These are phyloP conservation scores for Morus bassanus DNA, from an alignment of 2,797 vertebrate species.

Conservation along the genomic window DNA sequence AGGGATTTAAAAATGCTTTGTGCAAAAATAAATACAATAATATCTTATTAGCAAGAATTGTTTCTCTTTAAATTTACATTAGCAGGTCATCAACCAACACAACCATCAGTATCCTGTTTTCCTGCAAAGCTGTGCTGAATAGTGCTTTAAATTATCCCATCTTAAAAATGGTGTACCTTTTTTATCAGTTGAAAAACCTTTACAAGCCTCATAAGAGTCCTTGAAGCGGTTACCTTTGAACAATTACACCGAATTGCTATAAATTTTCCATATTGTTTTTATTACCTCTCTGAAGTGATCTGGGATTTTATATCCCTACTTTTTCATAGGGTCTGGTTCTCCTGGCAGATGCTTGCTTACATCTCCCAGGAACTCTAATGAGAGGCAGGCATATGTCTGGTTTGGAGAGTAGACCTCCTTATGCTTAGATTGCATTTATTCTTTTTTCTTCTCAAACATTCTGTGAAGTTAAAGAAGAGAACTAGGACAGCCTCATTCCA, in stretches of 20 bases:
- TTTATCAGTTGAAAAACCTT: slow-evolving; percentile 1
- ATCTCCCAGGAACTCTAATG: slow-evolving; percentile 40
- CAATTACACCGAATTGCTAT: background rate
- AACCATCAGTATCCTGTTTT: background rate
- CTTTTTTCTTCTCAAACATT: background rate
- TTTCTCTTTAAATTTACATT: background rate
- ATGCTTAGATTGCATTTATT: background rate
- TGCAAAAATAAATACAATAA: background rate
- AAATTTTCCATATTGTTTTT: slow-evolving; percentile 61
- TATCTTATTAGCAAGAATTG: background rate
- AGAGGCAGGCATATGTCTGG: slow-evolving; percentile 26
- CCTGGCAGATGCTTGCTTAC: slow-evolving; percentile 18
- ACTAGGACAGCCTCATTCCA: background rate
- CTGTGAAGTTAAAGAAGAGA: background rate
- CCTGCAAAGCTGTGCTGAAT: background rate
- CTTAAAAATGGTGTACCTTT: background rate
- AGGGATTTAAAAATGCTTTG: background rate
- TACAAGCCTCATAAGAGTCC: background rate
- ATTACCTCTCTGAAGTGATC: slow-evolving; percentile 30
- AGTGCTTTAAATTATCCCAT: background rate
- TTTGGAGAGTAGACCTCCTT: background rate
- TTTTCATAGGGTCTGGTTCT: slow-evolving; percentile 13
- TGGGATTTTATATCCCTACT: background rate
- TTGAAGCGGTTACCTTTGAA: slow-evolving; percentile 30
- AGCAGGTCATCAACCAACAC: background rate